phyloP scores from a whole-genome alignment of 2,797 vertebrate genomes.

The Falco concolor region DNA sequence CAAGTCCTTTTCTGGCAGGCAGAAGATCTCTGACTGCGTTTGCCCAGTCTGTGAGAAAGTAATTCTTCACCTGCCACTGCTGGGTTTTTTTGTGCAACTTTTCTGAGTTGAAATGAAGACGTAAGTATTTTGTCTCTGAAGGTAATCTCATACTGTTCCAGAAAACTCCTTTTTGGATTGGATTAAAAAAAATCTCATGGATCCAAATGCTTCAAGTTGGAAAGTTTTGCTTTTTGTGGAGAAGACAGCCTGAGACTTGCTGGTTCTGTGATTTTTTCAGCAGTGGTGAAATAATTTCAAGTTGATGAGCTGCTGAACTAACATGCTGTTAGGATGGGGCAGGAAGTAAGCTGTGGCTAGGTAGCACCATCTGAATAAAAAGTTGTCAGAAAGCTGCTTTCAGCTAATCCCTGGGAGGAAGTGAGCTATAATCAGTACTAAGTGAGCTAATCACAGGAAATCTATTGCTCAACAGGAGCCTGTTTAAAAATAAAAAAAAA shows the following conservation, averaged over 20 bases:
- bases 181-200: background rate
- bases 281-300: background rate
- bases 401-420: constrained; percentile 62
- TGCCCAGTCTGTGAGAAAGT: background rate
- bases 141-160: background rate
- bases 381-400: constrained; percentile 47
- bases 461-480: constrained; percentile 56
- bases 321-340: background rate
- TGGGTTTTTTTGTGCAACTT: background rate
- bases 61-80: background rate
- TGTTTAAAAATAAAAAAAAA: background rate
- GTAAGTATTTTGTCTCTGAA: background rate
- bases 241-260: background rate
- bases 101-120: background rate
- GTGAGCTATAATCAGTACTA: constrained; percentile 55
- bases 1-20: background rate
- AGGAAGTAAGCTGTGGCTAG: constrained; percentile 56
- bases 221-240: background rate
- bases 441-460: constrained; percentile 67
- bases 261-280: background rate
- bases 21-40: background rate
- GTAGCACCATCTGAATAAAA: constrained; percentile 48
- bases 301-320: background rate
- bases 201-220: background rate
- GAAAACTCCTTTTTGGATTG: background rate